Evolutionary conservation across 2,797 vertebrate genomes (phyloP).

Genomic region (Lacerta viridis): DNA sequence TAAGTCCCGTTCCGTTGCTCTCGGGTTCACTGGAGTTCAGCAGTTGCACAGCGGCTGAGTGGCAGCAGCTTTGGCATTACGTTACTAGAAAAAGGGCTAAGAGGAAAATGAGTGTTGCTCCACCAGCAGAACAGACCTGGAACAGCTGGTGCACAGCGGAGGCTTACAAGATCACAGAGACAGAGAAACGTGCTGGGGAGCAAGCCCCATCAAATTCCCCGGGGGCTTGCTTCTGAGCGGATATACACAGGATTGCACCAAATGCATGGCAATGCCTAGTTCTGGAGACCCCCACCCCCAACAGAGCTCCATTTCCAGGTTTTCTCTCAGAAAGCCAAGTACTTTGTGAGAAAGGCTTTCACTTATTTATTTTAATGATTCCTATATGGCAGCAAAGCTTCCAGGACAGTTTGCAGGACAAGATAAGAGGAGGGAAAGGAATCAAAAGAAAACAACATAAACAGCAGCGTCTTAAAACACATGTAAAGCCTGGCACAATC

Average conservation of each 20-base stretch:
- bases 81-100: not conserved
- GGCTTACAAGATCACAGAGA: not conserved
- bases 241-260: too few relatives aligned
- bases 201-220: not conserved
- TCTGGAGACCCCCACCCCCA: not conserved
- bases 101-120: not conserved
- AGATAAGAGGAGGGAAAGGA: not conserved
- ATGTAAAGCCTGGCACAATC: not conserved
- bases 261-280: not conserved
- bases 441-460: not conserved
- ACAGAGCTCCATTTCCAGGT: not conserved
- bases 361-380: not conserved
- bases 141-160: conserved; percentile 3
- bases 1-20: not conserved
- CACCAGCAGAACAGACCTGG: not conserved
- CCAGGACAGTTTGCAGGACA: not conserved
- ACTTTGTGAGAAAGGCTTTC: not conserved
- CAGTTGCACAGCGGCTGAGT: not conserved
- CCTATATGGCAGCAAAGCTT: not conserved
- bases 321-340: not conserved
- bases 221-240: too few relatives aligned
- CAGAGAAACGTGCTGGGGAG: not conserved
- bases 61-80: not conserved
- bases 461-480: not conserved
- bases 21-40: conserved; percentile 23